Evolutionary conservation across 2,888 invertebrate species (phyloP).

Genomic region (Azorinus chamasolen): DNA sequence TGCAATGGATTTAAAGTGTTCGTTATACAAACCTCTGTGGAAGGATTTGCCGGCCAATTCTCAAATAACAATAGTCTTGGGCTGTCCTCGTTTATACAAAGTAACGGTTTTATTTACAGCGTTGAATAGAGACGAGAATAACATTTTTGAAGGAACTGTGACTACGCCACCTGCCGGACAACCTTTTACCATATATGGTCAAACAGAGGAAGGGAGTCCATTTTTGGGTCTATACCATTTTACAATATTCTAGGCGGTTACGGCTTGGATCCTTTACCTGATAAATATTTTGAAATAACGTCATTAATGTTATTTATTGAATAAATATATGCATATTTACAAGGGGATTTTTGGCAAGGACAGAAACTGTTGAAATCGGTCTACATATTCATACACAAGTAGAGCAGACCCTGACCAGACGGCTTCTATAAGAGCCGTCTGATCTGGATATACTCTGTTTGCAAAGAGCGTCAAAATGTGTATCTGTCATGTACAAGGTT

Average conservation of each 20-base stretch:
- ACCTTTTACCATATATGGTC: conserved; percentile 62
- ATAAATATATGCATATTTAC: no score
- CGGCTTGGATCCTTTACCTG: no score
- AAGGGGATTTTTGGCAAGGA: no score
- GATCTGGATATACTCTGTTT: no score
- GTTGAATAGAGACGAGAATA: conserved; percentile 43
- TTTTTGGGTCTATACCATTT: conserved; percentile 57
- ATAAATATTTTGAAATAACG: no score
- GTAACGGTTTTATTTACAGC: conserved; percentile 43
- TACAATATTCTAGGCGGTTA: conserved; percentile 41
- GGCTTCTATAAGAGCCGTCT: no score
- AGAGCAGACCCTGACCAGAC: no score
- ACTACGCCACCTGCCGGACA: conserved; percentile 57
- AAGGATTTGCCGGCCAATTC: conserved; percentile 62
- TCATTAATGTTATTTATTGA: no score
- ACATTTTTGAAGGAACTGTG: conserved; percentile 56
- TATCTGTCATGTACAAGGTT: no score
- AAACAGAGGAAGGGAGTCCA: conserved; percentile 29
- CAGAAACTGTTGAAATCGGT: no score
- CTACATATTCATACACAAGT: no score
- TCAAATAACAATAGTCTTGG: conserved; percentile 43
- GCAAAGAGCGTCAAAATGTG: no score
- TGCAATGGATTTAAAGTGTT: conserved; percentile 52
- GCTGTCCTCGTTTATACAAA: conserved; percentile 37
- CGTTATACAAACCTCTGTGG: conserved; percentile 59